Base-by-base conservation (phyloP, 2,797 vertebrate genomes). In the Pempheris klunzingeri region DNA sequence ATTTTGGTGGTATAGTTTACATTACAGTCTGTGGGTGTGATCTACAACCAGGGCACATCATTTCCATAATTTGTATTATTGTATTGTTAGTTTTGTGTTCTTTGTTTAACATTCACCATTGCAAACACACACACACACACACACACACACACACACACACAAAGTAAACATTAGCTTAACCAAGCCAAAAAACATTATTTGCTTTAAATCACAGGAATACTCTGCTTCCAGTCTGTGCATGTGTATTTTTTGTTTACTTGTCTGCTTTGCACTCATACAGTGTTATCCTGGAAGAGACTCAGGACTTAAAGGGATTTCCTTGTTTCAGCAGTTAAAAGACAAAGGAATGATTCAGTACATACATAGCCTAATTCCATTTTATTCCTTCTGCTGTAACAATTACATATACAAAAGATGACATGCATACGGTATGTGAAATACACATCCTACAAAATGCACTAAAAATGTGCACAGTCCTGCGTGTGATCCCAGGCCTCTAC, bases 241-340 rank as follows among this genome's bases (percentile, higher is more conserved):
- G 24, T 80, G 55, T 74, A 38, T 52, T 83, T 81, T 73, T 38
- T 80, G 70, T 87, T 85, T 73, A 64, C 32, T 62, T 63, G 47
- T 83, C 70, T 82, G 66, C 74, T 83, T 87, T 81, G 71, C 55
- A 30, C 57, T 85, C 58, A 72, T 49, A 60, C 68, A 70, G n/a
- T 54, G 65, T 71, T 83, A 86, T 82, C 63, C 82, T 78, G 67
- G 55, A 82, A 71, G 54, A 85, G 73, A 83, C 67, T 64, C 26
- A 3, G n/a, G 52, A 79, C 76, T 80, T 86, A 82, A 90, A 85
- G 79, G 82, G 86, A 90, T 93, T 87, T 83, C 32, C 80, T 84
- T 86, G 77, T 90, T 88, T 84, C 78, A 69, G 85, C 84, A 82
- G 76, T 84, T 87, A 71, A 80, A 80, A 84, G 52, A 81, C 78